phyloP scores from a whole-genome alignment of 1,140 invertebrate species.

The Drosophila nikananu region DNA sequence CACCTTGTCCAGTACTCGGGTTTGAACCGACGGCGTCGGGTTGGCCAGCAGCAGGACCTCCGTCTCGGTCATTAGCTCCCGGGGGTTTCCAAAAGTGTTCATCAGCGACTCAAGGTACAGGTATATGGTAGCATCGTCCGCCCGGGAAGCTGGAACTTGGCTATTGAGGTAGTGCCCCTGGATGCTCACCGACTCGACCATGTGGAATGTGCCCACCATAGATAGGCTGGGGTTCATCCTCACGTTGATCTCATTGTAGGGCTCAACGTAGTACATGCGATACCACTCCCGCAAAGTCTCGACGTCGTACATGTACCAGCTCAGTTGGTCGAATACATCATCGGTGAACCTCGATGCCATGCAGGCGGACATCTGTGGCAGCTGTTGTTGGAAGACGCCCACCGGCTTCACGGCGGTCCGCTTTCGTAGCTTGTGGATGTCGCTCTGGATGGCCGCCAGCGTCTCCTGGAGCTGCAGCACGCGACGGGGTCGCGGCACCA shows the following conservation, averaged over 20 bases:
- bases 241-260: constrained; percentile 55
- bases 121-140: constrained; percentile 52
- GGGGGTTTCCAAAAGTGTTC: constrained; percentile 48
- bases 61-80: constrained; percentile 45
- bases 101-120: constrained; percentile 68
- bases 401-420: constrained; percentile 42
- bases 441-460: constrained; percentile 55
- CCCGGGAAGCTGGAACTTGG: constrained; percentile 29
- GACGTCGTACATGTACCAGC: constrained; percentile 72
- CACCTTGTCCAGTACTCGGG: constrained; percentile 57
- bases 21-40: constrained; percentile 39
- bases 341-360: constrained; percentile 48
- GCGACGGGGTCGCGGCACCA: constrained; percentile 69
- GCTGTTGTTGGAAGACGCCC: constrained; percentile 67
- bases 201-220: constrained; percentile 33
- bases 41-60: constrained; percentile 66
- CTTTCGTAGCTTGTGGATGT: constrained; percentile 54
- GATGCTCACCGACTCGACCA: constrained; percentile 52
- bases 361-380: constrained; percentile 74
- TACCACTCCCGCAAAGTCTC: constrained; percentile 67
- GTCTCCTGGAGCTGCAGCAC: constrained; percentile 39
- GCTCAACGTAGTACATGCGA: constrained; percentile 56
- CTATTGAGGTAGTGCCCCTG: constrained; percentile 64
- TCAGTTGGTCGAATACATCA: constrained; percentile 69
- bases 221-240: constrained; percentile 34